Base-by-base conservation (phyloP, 2,797 vertebrate genomes). In the Pipistrellus pygmaeus region DNA sequence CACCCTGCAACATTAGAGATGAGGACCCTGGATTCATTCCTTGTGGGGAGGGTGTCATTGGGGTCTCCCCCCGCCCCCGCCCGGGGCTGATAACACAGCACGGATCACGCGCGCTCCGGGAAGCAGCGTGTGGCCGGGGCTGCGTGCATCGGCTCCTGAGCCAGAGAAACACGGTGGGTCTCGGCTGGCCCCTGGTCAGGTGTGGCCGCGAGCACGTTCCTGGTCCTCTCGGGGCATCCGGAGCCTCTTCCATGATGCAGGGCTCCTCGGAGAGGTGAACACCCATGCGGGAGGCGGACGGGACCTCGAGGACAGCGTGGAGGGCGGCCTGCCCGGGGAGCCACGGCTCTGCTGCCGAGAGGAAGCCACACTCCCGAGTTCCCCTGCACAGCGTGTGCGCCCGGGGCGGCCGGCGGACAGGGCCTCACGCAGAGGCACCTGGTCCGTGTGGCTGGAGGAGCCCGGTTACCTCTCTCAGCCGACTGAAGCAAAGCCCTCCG, bases 111-210 rank as follows among this genome's bases (percentile, higher is more conserved):
- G 0, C 3, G 44, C 10, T 1, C 41, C 0, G 8, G 41, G 73
- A 12, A 11, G n/a, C 38, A 6, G 10, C 20, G 1, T 0, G 0
- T 4, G 83, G 17, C n/a, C 5, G 35, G 32, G 25, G 51, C 17
- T 18, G 2, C 0, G 0, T 1, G 13, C 5, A 0, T 0, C 3
- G 66, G 4, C 30, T 21, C 30, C 21, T 0, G 3, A 44, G 76
- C 51, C 76, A 30, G n/a, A 55, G 7, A 35, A 66, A 21, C 0
- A 9, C 0, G 2, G n/a, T 1, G 14, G 48, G 8, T 21, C 72
- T 21, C 2, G 14, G 35, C 32, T 9, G 4, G 8, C 27, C 2
- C 1, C 14, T 6, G 17, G 23, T 13, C 23, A 15, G 5, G 1
- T 2, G 25, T 3, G 27, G 14, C 27, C 44, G n/a, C 3, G 32